These are phyloP conservation scores for Pseudomugil tenellus DNA, from an alignment of 2,797 vertebrate genomes.

Conservation along the genomic window DNA sequence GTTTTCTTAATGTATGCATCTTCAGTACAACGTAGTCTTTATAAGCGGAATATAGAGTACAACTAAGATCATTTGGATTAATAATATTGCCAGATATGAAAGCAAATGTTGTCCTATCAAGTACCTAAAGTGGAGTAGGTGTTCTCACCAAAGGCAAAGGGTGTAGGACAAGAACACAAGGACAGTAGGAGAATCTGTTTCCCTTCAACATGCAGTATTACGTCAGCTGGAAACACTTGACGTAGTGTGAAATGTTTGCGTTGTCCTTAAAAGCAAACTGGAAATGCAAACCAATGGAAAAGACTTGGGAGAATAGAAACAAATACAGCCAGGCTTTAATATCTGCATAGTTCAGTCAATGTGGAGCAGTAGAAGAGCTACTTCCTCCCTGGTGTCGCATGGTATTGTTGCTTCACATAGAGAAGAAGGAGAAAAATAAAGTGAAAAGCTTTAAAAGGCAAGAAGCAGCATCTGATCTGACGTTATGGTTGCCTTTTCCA, in stretches of 20 bases:
- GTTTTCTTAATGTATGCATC: background rate
- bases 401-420: constrained; percentile 16
- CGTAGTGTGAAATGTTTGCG: constrained; percentile 10
- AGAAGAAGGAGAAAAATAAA: constrained; percentile 12
- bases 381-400: constrained; percentile 27
- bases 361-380: constrained; percentile 28
- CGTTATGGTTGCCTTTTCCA: constrained; percentile 1
- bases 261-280: constrained; percentile 25
- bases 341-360: too few species aligned
- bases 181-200: constrained; percentile 19
- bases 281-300: too few species aligned
- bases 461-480: constrained; percentile 19
- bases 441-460: constrained; percentile 41
- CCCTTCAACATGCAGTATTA: constrained; percentile 6
- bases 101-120: constrained; percentile 12
- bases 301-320: too few species aligned
- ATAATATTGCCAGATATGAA: constrained; percentile 25
- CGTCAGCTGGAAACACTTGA: constrained; percentile 13
- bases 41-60: background rate
- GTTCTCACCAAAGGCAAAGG: constrained; percentile 6
- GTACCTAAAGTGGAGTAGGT: background rate
- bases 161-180: background rate
- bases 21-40: background rate
- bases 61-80: constrained; percentile 20
- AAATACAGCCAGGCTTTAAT: too few species aligned